Percentiles rank a stretch among this genome's conserved stretches.
These are phyloP conservation scores for Maylandia zebra DNA, from an alignment of 2,113 vertebrate species.

Conservation along the genomic window DNA sequence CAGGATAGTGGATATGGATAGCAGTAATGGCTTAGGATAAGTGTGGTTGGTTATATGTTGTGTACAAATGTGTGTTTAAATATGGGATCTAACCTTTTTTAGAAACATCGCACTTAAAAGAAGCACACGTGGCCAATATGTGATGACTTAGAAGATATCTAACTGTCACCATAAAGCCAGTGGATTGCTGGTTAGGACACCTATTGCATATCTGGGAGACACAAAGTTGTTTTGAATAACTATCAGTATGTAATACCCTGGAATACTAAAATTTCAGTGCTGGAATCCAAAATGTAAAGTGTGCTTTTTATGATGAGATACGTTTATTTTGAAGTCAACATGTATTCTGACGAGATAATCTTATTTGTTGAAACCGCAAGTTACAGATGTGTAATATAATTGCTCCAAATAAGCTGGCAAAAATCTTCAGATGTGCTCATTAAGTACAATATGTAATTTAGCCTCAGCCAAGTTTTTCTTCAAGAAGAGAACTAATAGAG, in stretches of 20 bases:
- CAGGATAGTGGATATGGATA: background rate
- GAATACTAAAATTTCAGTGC: background rate
- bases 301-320: background rate
- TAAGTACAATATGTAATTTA: background rate
- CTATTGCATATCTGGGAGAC: background rate
- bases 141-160: background rate
- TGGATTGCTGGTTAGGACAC: fast-evolving
- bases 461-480: background rate
- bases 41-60: background rate
- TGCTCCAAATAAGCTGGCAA: background rate
- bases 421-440: background rate
- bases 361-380: background rate
- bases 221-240: background rate
- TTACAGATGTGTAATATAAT: background rate
- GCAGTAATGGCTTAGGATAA: fast-evolving
- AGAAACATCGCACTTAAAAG: fast-evolving
- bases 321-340: background rate
- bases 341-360: background rate
- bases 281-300: background rate
- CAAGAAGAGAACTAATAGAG: background rate
- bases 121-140: fast-evolving
- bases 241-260: background rate
- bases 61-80: background rate
- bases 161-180: background rate
- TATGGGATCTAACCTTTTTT: background rate